Evolutionary conservation across 2,888 invertebrate genomes (phyloP), one percentile per base, ranked within the genome.

Genomic region (Callinectes sapidus): DNA sequence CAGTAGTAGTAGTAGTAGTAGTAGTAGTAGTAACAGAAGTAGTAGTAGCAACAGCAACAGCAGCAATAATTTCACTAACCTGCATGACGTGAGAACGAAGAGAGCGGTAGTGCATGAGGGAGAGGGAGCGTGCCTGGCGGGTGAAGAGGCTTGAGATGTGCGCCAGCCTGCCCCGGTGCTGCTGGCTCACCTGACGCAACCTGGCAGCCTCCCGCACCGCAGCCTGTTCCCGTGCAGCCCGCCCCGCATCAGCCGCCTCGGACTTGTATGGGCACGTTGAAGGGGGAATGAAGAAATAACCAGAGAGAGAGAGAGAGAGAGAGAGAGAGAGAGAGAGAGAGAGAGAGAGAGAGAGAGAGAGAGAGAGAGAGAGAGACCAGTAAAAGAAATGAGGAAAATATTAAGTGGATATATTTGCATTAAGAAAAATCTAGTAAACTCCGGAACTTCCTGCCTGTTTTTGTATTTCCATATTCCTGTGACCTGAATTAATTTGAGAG

Each of bases 81-180:
- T 93, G 54, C 88, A 48, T 93, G 28, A 91, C 89, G 28, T 89
- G 71, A 23, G 86, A 54, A 32, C 89, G 93, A n/a, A 93, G 77
- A 28, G 54, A n/a, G 35, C 89, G 86, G 89, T 93, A 93, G 55
- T 93, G 93, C 91, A 93, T 91, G 48, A 81, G 91, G 18, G 89
- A 61, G 71, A 93, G 77, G 32, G 87, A 81, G 16, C 90, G 89
- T 5, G 89, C 71, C 55, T 89, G 89, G 5, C 89, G 89, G n/a
- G 54, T 93, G 61, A 81, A 89, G 48, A 81, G 42, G 71, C 87
- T 28, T 1, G 91, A 66, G 35, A 86, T 91, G 39, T 87, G 54
- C 8, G 86, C 77, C 55, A 93, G 91, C 35, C 93, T 85, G 10
- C 66, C 28, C 13, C 90, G 89, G 71, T 91, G 90, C 87, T 91